These are phyloP conservation scores for Microcaecilia unicolor DNA, from an alignment of 2,797 vertebrate genomes.

Conservation along the genomic window DNA sequence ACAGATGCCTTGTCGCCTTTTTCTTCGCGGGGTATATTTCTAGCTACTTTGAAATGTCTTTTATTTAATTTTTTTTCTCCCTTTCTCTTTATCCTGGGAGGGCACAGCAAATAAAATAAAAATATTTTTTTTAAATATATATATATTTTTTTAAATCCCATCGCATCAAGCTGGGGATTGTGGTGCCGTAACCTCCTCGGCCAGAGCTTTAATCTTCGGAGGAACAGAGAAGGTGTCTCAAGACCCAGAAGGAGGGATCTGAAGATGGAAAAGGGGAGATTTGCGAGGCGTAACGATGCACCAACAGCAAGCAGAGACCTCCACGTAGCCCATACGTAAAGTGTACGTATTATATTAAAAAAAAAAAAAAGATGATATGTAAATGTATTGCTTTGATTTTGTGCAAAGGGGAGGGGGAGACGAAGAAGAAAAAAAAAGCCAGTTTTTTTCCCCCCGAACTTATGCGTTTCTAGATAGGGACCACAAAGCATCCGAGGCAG, in stretches of 20 bases:
- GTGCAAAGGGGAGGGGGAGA: neutral
- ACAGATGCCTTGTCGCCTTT: neutral
- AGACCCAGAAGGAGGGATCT: neutral
- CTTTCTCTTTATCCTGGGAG: neutral
- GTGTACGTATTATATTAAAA: constrained; percentile 12
- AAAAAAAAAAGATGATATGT: constrained; percentile 27
- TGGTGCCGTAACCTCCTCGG: too few relatives aligned
- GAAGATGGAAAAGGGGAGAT: neutral
- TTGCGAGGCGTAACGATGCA: constrained; percentile 21
- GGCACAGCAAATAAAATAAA: neutral
- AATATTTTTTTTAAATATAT: too few relatives aligned
- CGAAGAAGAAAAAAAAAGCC: constrained; percentile 4
- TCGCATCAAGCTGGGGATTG: neutral
- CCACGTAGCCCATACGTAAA: constrained; percentile 29
- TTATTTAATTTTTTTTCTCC: neutral
- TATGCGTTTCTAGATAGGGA: constrained; percentile 41
- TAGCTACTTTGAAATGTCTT: neutral
- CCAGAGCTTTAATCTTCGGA: neutral
- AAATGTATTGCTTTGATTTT: neutral
- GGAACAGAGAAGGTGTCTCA: neutral
- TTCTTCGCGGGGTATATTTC: too few relatives aligned
- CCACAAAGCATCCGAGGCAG: constrained; percentile 16
- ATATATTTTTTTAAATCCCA: too few relatives aligned
- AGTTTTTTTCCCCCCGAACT: constrained; percentile 19
- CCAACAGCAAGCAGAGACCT: constrained; percentile 18